Percentiles rank a stretch among this genome's conserved stretches.
phyloP scores from a whole-genome alignment of 2,888 invertebrate genomes.

The Chloroclystis v-ata region DNA sequence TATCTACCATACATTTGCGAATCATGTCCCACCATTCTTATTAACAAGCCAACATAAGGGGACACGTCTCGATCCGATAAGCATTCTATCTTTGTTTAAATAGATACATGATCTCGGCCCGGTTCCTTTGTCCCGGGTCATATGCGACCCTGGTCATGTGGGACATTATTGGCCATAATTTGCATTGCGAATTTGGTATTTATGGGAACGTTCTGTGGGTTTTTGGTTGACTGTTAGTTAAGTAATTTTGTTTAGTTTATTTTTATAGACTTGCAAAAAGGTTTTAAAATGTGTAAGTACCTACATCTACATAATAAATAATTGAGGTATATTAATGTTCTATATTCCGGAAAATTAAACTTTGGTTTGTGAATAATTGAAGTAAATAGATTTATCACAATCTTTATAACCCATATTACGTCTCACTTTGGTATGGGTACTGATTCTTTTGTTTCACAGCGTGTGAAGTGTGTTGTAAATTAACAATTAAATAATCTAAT shows the following conservation, averaged over 20 bases:
- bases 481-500: no score
- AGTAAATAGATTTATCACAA: no score
- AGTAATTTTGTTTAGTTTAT: background rate
- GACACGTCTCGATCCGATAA: constrained; percentile 23
- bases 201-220: constrained; percentile 6
- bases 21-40: constrained; percentile 1
- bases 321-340: no score
- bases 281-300: background rate
- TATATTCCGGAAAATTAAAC: no score
- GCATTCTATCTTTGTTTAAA: constrained; percentile 22
- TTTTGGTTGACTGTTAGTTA: constrained; percentile 9
- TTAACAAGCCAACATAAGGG: background rate
- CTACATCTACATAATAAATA: no score
- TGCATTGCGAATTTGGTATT: constrained; percentile 17
- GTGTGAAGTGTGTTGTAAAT: background rate
- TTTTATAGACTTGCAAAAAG: no score
- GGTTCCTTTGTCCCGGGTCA: background rate
- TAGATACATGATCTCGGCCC: constrained; percentile 5
- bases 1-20: background rate
- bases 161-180: constrained; percentile 18
- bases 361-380: no score
- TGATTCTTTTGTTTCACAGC: no score
- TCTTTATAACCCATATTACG: no score
- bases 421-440: no score
- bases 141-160: constrained; percentile 13